Evolutionary conservation across 2,797 vertebrate genomes (phyloP), one percentile per base, ranked within the genome.

Genomic region (Serranus cabrilla): DNA sequence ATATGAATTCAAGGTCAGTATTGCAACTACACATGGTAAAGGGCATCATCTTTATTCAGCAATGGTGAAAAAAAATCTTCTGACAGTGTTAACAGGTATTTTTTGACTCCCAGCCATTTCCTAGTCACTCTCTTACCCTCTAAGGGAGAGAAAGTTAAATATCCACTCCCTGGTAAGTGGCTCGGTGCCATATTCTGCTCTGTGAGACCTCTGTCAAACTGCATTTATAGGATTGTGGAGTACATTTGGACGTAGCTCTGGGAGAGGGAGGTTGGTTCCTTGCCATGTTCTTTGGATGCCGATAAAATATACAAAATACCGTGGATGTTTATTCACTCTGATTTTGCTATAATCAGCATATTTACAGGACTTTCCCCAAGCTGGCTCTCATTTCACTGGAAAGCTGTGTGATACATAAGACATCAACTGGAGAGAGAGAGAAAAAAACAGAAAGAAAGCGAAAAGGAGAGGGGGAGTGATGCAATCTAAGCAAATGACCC

Each of bases 401-500:
- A 73, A 71, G 16, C 66, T 49, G 18, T 62, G 54, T 59, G 69
- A 78, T 42, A 87, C 63, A 68, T 27, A 62, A 82, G 57, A 88
- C 51, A 51, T 72, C 61, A 64, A 71, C 57, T 56, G 40, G 58
- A 37, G 63, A 6, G 72, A 17, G 11, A 21, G 39, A 37, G 59
- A 59, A 58, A 45, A n/a, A 7, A 23, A 27, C 42, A 20, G 16
- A 64, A 25, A 79, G 31, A 59, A 62, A 20, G 42, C 31, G 5
- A 76, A 58, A 57, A 66, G 45, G 25, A 73, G 60, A 74, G 9
- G 17, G 51, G 62, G 47, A 70, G 62, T 55, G 62, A 77, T 72
- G 69, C 52, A 76, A 85, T 85, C 78, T 37, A 77, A 83, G 67
- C 59, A 89, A 86, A 91, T 85, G 69, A 85, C 57, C 82, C 75